Evolutionary conservation across 2,797 vertebrate genomes (phyloP).

Genomic region (Poliocrania exsul): DNA sequence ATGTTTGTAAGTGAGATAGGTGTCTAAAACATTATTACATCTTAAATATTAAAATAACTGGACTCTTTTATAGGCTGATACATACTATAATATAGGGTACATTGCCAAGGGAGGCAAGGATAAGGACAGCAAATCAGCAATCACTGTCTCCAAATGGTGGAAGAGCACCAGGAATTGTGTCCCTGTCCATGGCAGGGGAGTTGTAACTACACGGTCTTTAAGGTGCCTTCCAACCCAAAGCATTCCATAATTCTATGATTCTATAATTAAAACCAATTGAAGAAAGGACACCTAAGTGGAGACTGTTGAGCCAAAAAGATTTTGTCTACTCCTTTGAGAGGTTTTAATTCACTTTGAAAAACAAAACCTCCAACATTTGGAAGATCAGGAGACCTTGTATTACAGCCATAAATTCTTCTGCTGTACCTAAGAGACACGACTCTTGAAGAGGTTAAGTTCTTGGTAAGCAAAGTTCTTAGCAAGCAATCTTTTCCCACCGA

Average conservation of each 20-base stretch:
- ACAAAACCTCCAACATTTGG: not conserved
- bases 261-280: not conserved
- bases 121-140: not conserved
- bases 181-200: not conserved
- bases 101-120: not conserved
- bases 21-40: not conserved
- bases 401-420: constrained; percentile 11
- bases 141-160: not conserved
- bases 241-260: not conserved
- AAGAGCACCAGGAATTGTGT: not conserved
- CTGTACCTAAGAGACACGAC: constrained; percentile 1
- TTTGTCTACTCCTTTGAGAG: not conserved
- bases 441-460: constrained; percentile 55
- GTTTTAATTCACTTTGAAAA: not conserved
- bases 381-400: not conserved
- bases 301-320: not conserved
- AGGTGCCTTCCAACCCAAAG: not conserved
- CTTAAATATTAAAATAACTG: not conserved
- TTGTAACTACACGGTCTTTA: not conserved
- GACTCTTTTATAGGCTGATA: not conserved
- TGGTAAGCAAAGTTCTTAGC: constrained; percentile 62
- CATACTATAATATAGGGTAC: not conserved
- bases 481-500: constrained; percentile 61
- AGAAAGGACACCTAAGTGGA: not conserved
- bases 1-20: not conserved